phyloP scores from a whole-genome alignment of 92 coral and sea anemone species.

The Siderastrea siderea region DNA sequence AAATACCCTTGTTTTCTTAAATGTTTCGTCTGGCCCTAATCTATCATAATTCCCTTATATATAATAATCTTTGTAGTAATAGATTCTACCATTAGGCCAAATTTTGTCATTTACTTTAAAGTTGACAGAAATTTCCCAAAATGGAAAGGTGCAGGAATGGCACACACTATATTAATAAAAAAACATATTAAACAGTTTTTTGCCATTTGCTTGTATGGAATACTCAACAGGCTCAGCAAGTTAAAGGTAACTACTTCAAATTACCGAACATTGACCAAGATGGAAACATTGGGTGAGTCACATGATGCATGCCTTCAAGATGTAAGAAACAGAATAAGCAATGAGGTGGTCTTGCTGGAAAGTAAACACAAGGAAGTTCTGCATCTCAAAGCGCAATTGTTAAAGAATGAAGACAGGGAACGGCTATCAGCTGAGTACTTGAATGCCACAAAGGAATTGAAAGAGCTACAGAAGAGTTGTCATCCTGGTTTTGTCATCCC shows the following conservation, averaged over 20 bases:
- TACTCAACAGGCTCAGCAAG: no score
- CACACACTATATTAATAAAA: background rate
- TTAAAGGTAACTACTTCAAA: conserved; percentile 32
- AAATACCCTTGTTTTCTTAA: conserved; percentile 9
- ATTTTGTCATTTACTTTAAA: background rate
- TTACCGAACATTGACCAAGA: conserved; percentile 32
- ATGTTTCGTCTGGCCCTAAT: background rate
- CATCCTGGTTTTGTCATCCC: conserved; percentile 77
- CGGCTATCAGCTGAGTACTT: background rate
- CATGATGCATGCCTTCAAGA: conserved; percentile 57
- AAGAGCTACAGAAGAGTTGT: conserved; percentile 42
- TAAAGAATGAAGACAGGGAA: conserved; percentile 25
- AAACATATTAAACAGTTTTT: conserved; percentile 4
- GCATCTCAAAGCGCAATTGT: no score
- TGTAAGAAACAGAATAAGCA: conserved; percentile 35
- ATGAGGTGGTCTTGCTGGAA: background rate
- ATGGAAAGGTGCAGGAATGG: background rate
- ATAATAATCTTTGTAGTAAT: conserved; percentile 5
- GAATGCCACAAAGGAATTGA: conserved; percentile 27
- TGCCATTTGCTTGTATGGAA: background rate
- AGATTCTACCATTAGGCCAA: conserved; percentile 1
- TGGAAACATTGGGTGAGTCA: conserved; percentile 28
- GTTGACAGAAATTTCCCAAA: background rate
- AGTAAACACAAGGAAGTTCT: no score
- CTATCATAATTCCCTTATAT: background rate